A percentile compares a stretch with the other conserved stretches of the same genome.
These are phyloP conservation scores for Cinclus cinclus DNA, from an alignment of 2,113 vertebrate genomes.

Conservation along the genomic window DNA sequence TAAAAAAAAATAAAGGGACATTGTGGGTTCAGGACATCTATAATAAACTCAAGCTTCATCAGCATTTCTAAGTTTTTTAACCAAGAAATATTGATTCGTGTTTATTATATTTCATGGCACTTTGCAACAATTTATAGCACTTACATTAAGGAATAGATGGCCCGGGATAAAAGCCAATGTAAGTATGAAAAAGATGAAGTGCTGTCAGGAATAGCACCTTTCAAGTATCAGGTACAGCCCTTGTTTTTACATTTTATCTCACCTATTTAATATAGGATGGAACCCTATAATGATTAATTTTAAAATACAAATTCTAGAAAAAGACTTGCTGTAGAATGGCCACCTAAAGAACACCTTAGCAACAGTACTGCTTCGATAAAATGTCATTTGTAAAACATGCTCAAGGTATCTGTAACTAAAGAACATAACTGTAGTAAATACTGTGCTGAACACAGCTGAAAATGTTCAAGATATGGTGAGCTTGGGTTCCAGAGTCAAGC, in stretches of 20 bases:
- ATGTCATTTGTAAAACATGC: background rate
- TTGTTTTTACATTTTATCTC: constrained; percentile 66
- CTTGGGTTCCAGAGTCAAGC: background rate
- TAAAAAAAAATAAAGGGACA: constrained; percentile 47
- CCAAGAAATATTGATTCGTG: constrained; percentile 81
- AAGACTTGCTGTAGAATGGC: background rate
- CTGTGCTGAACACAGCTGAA: background rate
- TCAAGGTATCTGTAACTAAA: background rate
- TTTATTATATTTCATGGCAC: constrained; percentile 79
- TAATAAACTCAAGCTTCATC: constrained; percentile 69
- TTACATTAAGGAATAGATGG: constrained; percentile 81
- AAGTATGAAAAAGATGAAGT: constrained; percentile 74
- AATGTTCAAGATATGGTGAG: background rate
- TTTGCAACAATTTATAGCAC: constrained; percentile 80
- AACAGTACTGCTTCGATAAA: background rate
- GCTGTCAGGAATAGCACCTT: constrained; percentile 72
- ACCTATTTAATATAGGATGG: constrained; percentile 41
- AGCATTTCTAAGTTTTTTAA: constrained; percentile 80
- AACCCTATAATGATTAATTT: constrained; percentile 36
- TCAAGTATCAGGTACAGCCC: constrained; percentile 60
- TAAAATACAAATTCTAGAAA: constrained; percentile 9
- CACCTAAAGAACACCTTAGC: background rate
- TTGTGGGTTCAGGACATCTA: constrained; percentile 61
- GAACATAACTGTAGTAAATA: background rate
- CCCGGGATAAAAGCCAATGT: constrained; percentile 75